Conservation (phyloP, 2,113 vertebrate species). For the Platycercus adscitus region DNA sequence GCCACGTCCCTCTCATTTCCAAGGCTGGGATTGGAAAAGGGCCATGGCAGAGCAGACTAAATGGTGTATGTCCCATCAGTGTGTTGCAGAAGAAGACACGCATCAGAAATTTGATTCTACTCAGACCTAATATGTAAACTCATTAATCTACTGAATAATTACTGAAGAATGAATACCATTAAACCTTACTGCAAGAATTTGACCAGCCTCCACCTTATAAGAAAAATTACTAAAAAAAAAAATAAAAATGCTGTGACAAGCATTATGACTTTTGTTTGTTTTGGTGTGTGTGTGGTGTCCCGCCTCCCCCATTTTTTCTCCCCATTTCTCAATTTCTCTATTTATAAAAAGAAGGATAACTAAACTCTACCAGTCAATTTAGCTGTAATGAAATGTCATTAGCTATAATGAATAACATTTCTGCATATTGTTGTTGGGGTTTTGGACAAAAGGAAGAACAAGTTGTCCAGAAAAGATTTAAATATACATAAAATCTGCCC, state of each 20-base stretch:
- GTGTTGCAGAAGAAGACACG: not conserved
- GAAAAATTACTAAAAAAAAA: not conserved
- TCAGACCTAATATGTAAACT: not conserved
- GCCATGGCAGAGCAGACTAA: not conserved
- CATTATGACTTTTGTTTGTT: not conserved
- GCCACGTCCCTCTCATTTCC: not conserved
- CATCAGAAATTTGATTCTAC: not conserved
- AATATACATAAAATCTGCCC: not conserved
- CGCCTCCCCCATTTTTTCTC: not conserved
- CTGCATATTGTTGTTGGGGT: not conserved
- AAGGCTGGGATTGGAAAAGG: not conserved
- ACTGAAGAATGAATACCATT: not conserved
- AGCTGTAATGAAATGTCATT: not conserved
- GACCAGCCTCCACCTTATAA: not conserved
- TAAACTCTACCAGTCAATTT: not conserved
- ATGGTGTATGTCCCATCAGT: not conserved
- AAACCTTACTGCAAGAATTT: not conserved
- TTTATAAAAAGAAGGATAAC: not conserved
- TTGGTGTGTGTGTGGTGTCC: not conserved
- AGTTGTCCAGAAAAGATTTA: not conserved
- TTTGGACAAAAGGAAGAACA: not conserved
- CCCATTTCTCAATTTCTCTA: not conserved
- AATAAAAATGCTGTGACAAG: not conserved
- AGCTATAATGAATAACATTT: not conserved
- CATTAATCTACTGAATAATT: not conserved